phyloP scores from a whole-genome alignment of 1,140 invertebrate species.

The Phthorimaea operculella region DNA sequence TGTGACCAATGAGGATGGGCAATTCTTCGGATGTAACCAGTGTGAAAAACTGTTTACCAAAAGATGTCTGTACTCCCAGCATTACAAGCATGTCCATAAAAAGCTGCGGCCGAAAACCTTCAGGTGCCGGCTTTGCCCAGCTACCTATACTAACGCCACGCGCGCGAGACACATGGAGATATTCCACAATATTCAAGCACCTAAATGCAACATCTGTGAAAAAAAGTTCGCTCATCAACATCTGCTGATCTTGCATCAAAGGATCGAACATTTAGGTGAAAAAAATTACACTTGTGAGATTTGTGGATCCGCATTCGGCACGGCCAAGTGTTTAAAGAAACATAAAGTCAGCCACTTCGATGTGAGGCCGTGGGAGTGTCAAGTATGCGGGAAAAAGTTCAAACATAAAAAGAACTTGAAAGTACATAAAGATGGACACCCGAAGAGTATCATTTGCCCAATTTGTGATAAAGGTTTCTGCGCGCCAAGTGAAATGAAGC shows the following conservation, averaged over 20 bases:
- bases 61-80: not conserved
- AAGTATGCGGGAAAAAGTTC: not conserved
- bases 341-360: not conserved
- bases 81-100: not conserved
- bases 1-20: not conserved
- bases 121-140: not conserved
- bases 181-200: not conserved
- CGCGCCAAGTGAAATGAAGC: not conserved
- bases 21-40: not conserved
- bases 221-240: not conserved
- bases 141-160: not conserved
- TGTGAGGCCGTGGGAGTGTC: not conserved
- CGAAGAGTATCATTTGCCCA: not conserved
- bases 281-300: not conserved
- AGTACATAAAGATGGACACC: not conserved
- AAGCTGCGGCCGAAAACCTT: not conserved
- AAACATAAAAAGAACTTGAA: not conserved
- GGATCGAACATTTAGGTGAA: not conserved
- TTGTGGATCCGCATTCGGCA: not conserved
- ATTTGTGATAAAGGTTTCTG: not conserved
- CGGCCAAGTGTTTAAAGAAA: not conserved
- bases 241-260: not conserved
- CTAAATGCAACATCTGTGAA: not conserved
- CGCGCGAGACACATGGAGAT: not conserved
- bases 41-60: not conserved